Evolutionary conservation across 2,888 invertebrate species (phyloP).

Genomic region (Marronus borbonicus): DNA sequence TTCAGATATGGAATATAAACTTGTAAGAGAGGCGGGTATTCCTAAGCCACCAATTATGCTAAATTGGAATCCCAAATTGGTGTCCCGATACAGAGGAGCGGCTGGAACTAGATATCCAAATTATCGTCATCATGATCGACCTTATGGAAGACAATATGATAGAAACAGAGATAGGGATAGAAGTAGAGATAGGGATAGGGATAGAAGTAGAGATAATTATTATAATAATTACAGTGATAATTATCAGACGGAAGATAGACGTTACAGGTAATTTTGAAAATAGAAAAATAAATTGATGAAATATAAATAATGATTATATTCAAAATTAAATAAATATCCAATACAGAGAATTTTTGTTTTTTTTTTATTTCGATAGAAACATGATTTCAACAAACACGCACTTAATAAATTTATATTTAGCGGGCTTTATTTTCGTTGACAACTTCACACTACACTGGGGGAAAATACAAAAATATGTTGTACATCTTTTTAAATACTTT

Average conservation of each 20-base stretch:
- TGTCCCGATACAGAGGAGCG: slow-evolving; percentile 54
- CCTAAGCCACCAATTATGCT: slow-evolving; percentile 69
- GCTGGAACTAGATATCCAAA: slow-evolving; percentile 39
- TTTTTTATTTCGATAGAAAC: too few relatives aligned
- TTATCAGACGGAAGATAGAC: background rate
- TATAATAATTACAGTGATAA: background rate
- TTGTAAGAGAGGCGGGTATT: slow-evolving; percentile 64
- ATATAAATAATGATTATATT: too few relatives aligned
- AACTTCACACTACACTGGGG: too few relatives aligned
- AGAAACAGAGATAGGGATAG: background rate
- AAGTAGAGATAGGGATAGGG: background rate
- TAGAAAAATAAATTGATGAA: too few relatives aligned
- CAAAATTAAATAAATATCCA: too few relatives aligned
- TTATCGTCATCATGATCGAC: slow-evolving; percentile 28
- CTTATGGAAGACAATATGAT: background rate
- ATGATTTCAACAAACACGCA: too few relatives aligned
- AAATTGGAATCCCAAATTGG: slow-evolving; percentile 65
- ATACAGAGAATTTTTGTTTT: too few relatives aligned
- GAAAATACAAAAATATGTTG: too few relatives aligned
- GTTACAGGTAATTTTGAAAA: background rate
- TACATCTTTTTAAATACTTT: too few relatives aligned
- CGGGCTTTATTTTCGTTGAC: too few relatives aligned
- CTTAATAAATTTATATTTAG: too few relatives aligned
- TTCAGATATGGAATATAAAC: slow-evolving; percentile 67
- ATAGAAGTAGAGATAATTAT: background rate